These are phyloP conservation scores for Pachypeltis micranthus DNA, from an alignment of 1,140 invertebrate genomes.

Conservation along the genomic window DNA sequence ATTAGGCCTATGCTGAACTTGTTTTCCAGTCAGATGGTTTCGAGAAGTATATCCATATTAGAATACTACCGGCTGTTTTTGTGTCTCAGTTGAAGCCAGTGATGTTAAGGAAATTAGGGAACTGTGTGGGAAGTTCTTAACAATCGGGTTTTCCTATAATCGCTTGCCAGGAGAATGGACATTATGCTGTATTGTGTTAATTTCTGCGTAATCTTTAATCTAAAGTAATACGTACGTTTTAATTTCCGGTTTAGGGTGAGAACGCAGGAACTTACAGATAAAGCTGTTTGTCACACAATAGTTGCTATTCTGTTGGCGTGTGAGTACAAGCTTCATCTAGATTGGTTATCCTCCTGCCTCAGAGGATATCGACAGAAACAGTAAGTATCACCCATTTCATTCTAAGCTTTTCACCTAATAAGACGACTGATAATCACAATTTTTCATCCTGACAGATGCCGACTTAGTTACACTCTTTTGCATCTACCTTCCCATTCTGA, in stretches of 20 bases:
- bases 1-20: too few relatives aligned
- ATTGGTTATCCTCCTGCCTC: neutral
- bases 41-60: too few relatives aligned
- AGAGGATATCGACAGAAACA: neutral
- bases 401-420: too few relatives aligned
- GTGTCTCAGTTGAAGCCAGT: neutral
- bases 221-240: neutral
- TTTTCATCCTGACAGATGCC: too few relatives aligned
- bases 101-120: neutral
- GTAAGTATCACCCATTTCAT: too few relatives aligned
- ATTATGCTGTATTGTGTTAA: neutral
- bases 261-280: neutral
- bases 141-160: neutral
- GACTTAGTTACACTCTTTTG: too few relatives aligned
- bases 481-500: too few relatives aligned
- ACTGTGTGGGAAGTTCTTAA: too few relatives aligned
- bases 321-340: neutral
- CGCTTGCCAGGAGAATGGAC: neutral
- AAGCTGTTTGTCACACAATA: neutral
- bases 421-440: too few relatives aligned
- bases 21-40: too few relatives aligned
- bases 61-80: neutral
- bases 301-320: neutral
- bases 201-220: neutral
- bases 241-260: neutral